phyloP scores from a whole-genome alignment of 2,113 vertebrate genomes.

The Phrynocephalus versicolor region DNA sequence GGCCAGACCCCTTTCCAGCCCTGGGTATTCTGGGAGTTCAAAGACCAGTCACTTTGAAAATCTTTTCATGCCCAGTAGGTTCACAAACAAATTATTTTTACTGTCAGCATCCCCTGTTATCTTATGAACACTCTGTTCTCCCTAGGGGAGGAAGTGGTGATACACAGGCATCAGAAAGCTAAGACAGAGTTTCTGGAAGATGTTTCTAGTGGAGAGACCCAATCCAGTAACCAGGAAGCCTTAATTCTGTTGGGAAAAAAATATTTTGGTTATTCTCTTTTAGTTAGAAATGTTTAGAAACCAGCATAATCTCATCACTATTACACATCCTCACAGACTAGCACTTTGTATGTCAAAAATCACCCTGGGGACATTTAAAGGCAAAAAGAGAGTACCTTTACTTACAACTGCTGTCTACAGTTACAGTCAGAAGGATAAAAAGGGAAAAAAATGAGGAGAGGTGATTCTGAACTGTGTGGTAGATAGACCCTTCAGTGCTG shows the following conservation, averaged over 20 bases:
- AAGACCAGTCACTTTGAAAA: slow-evolving; percentile 11
- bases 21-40: background rate
- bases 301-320: no score
- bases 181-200: slow-evolving; percentile 6
- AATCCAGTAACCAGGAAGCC: background rate
- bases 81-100: slow-evolving; percentile 25
- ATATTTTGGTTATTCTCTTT: no score
- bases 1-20: background rate
- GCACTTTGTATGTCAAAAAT: no score
- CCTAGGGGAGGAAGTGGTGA: slow-evolving; percentile 8
- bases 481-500: no score
- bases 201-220: background rate
- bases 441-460: no score
- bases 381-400: no score
- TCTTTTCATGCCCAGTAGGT: slow-evolving; percentile 5
- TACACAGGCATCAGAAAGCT: slow-evolving; percentile 4
- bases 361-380: no score
- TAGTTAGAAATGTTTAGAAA: no score
- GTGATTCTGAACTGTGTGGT: no score
- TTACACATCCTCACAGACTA: no score
- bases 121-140: slow-evolving; percentile 29
- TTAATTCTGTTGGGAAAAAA: background rate
- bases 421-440: no score
- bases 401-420: no score
- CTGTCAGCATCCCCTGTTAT: background rate